phyloP scores from a whole-genome alignment of 2,113 vertebrate genomes.

The Mirza zaza region DNA sequence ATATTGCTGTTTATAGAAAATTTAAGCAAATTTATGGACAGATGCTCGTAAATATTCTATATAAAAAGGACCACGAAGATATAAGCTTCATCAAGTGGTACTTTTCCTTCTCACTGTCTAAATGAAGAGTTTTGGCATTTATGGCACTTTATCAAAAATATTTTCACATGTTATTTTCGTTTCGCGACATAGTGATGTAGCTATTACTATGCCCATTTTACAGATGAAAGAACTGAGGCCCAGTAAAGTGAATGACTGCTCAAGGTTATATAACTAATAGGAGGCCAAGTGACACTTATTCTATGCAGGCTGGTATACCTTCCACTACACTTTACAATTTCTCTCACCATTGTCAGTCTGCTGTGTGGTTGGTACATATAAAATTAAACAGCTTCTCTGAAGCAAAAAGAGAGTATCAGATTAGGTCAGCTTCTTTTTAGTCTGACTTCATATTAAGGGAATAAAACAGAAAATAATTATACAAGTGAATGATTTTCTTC shows the following conservation, averaged over 20 bases:
- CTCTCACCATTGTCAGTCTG: constrained; percentile 69
- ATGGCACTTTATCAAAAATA: neutral
- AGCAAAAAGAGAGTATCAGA: constrained; percentile 65
- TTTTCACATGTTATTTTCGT: neutral
- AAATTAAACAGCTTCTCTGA: constrained; percentile 85
- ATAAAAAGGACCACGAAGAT: neutral
- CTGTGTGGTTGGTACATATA: constrained; percentile 87
- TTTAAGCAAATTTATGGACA: neutral
- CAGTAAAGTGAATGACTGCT: neutral
- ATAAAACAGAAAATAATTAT: neutral
- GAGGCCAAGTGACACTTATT: neutral
- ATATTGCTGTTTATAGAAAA: neutral
- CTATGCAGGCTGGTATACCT: neutral
- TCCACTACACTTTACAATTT: neutral
- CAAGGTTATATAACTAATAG: neutral
- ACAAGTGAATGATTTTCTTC: neutral
- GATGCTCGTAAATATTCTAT: neutral
- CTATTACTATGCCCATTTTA: neutral
- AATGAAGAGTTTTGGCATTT: neutral
- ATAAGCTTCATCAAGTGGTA: neutral
- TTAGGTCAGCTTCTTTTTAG: neutral
- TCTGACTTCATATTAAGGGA: neutral
- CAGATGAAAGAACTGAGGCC: neutral
- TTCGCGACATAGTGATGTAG: neutral
- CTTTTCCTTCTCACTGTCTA: neutral